Evolutionary conservation across 2,888 invertebrate species (phyloP), one percentile per base, ranked within the genome.

Genomic region (Agrotis puta): DNA sequence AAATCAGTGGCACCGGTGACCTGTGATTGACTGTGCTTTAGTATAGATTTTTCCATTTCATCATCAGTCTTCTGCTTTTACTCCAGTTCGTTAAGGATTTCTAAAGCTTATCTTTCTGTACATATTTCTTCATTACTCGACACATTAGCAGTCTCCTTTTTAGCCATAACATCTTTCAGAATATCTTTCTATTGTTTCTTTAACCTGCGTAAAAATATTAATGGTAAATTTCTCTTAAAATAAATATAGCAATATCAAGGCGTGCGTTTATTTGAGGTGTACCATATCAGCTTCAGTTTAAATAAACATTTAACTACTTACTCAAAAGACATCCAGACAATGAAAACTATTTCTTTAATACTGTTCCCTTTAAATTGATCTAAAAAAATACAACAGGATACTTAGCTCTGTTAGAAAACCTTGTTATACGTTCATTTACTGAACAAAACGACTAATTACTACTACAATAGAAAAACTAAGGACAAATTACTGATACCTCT

Each of bases 381-480:
- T 45, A 50, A 27, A n/a, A 56, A 61, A 56, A 54, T 56, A 50
- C 53, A 53, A 59, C 47, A 69, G 43, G 3, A 27, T 33, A 61
- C 71, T 70, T 70, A 70, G 27, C 6, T n/a, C 24, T 61, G 71
- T 78, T 70, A 70, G 45, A 61, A 61, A 59, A 61, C 47, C 18
- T 58, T 63, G 50, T 48, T 45, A 45, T 63, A 20, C 43, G 57
- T 63, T 51, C 47, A 79, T 79, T 75, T 79, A 63, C 58, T 3
- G 22, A 62, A 53, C 16, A 75, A 58, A 72, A 50, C 33, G 22
- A 62, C 22, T 24, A 53, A 63, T 74, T 71, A 43, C 51, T 58
- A 13, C 20, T 24, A 79, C 39, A 79, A 79, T 63, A 63, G 43
- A 33, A 63, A 50, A 70, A 61, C 54, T 61, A 70, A 56, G 48